Evolutionary conservation across 2,888 invertebrate species (phyloP).

Genomic region (Epistrophe eligans): DNA sequence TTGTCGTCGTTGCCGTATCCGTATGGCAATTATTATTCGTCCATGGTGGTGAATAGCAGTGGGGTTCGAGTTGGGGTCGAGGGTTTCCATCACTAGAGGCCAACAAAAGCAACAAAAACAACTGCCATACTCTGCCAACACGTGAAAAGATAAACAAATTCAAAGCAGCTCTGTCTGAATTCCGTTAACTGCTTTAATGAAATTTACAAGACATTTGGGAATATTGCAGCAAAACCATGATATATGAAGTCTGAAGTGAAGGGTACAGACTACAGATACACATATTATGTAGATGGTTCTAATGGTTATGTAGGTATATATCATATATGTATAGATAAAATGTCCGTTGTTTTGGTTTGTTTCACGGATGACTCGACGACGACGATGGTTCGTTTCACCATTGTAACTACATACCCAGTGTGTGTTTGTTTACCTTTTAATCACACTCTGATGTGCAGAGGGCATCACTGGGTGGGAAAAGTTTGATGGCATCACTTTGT

Average conservation of each 20-base stretch:
- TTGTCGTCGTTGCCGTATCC: conserved; percentile 26
- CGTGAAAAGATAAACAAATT: conserved; percentile 62
- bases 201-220: conserved; percentile 72
- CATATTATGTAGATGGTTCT: not conserved
- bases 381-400: conserved; percentile 14
- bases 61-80: not conserved
- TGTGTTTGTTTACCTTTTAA: conserved; percentile 47
- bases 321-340: not conserved
- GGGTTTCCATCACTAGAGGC: not conserved
- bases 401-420: conserved; percentile 3
- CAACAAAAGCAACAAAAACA: conserved; percentile 1
- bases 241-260: too few relatives aligned
- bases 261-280: too few relatives aligned
- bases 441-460: not conserved
- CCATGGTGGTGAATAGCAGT: not conserved
- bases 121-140: conserved; percentile 6
- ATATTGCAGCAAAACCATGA: conserved; percentile 19
- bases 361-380: not conserved
- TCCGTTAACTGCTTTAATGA: conserved; percentile 71
- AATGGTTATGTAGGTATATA: not conserved
- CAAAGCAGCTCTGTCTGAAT: conserved; percentile 47
- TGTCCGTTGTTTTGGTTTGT: conserved; percentile 16
- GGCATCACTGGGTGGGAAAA: conserved; percentile 17
- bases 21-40: conserved; percentile 45
- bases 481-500: conserved; percentile 38